Evolutionary conservation across 1,140 invertebrate species (phyloP).

Genomic region (Teleopsis dalmanni): DNA sequence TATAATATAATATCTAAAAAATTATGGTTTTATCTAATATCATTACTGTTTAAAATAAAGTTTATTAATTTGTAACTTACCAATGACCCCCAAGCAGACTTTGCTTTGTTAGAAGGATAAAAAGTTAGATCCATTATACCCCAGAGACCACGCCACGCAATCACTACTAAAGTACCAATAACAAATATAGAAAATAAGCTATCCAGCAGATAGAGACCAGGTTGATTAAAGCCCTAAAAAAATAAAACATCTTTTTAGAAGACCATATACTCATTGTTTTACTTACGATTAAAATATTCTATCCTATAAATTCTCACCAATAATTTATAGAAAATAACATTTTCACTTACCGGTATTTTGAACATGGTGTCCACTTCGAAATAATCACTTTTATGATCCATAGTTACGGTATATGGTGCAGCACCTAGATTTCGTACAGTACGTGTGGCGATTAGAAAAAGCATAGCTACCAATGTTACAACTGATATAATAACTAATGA

Average conservation of each 20-base stretch:
- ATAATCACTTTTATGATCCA: constrained; percentile 66
- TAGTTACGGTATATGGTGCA: constrained; percentile 66
- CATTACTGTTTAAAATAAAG: too few species aligned
- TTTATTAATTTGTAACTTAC: too few species aligned
- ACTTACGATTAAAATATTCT: too few species aligned
- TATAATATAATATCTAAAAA: too few species aligned
- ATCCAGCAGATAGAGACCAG: constrained; percentile 69
- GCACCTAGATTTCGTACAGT: constrained; percentile 72
- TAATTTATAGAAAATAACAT: background rate
- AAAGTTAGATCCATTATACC: constrained; percentile 68
- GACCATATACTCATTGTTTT: background rate
- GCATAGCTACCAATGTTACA: constrained; percentile 54
- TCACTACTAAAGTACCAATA: constrained; percentile 74
- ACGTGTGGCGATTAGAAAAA: constrained; percentile 57
- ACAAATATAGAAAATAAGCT: constrained; percentile 77
- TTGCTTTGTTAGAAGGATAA: constrained; percentile 56
- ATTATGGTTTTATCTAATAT: background rate
- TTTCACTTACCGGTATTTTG: constrained; percentile 55
- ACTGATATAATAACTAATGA: constrained; percentile 50
- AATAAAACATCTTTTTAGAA: background rate
- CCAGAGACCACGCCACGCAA: constrained; percentile 82
- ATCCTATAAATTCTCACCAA: too few species aligned
- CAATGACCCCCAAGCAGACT: constrained; percentile 66
- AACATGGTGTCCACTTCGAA: constrained; percentile 79
- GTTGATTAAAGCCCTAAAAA: constrained; percentile 58